phyloP scores from a whole-genome alignment of 2,888 invertebrate genomes.

The Tromatobia lineatoria region DNA sequence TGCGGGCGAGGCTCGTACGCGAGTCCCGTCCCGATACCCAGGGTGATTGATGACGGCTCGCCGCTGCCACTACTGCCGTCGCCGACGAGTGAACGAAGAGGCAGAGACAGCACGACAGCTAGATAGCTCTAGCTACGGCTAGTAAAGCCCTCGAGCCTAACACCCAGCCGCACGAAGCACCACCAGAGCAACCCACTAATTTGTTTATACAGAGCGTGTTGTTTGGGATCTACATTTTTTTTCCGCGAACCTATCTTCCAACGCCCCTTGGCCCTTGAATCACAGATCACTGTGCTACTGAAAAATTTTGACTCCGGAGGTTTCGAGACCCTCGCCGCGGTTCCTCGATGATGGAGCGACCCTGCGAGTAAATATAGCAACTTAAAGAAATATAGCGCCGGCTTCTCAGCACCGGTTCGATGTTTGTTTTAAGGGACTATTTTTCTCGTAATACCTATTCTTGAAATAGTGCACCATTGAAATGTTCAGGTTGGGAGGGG shows the following conservation, averaged over 20 bases:
- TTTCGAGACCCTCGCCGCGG: constrained; percentile 38
- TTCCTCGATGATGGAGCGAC: constrained; percentile 47
- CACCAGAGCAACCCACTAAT: constrained; percentile 73
- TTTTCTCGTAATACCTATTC: constrained; percentile 47
- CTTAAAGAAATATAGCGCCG: constrained; percentile 57
- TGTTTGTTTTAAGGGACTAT: constrained; percentile 56
- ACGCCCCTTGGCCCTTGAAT: constrained; percentile 37
- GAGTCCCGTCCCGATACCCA: constrained; percentile 38
- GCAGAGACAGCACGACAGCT: constrained; percentile 61
- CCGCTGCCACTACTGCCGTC: constrained; percentile 41
- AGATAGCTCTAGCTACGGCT: constrained; percentile 55
- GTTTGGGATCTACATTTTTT: constrained; percentile 68
- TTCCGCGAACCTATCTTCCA: constrained; percentile 33
- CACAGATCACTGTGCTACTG: constrained; percentile 21
- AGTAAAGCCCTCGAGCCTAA: constrained; percentile 20
- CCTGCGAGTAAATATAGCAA: constrained; percentile 71
- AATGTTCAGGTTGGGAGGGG: not conserved
- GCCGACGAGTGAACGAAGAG: constrained; percentile 56
- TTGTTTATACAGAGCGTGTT: constrained; percentile 73
- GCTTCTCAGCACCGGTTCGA: constrained; percentile 4
- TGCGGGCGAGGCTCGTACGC: constrained; percentile 50
- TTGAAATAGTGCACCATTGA: constrained; percentile 42
- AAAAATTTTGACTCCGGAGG: constrained; percentile 32
- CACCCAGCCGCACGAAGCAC: constrained; percentile 36
- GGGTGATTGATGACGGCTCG: constrained; percentile 73